Evolutionary conservation across 1,140 invertebrate species (phyloP).

Genomic region (Drosophila asahinai): DNA sequence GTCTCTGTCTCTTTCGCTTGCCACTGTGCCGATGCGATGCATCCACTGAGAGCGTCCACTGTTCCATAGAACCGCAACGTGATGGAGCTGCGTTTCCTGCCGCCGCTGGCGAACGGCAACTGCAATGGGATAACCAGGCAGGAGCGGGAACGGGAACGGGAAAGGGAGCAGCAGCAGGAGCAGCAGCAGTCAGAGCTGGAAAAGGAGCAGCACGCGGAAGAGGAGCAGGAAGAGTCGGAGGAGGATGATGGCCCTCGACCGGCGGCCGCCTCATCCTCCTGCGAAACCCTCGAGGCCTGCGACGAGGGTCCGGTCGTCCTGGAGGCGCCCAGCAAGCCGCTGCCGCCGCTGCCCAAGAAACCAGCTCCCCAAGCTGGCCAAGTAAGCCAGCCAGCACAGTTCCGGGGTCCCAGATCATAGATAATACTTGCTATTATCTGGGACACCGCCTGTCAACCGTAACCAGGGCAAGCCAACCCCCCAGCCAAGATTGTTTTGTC

Average conservation of each 20-base stretch:
- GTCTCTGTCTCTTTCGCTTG: constrained; percentile 29
- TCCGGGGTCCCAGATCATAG: constrained; percentile 3
- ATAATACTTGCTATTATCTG: constrained; percentile 2
- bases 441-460: constrained; percentile 1
- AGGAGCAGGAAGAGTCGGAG: constrained; percentile 1
- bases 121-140: constrained; percentile 14
- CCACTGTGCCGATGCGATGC: constrained; percentile 24
- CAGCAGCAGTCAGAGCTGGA: constrained; percentile 1
- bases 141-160: constrained; percentile 27
- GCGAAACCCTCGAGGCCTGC: constrained; percentile 78
- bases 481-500: constrained; percentile 67
- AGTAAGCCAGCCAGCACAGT: constrained; percentile 44
- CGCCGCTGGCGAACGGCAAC: constrained; percentile 43
- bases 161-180: constrained; percentile 11
- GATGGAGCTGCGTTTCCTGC: constrained; percentile 84
- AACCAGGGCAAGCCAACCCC: constrained; percentile 56
- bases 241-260: constrained; percentile 12
- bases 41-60: constrained; percentile 72
- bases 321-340: constrained; percentile 71
- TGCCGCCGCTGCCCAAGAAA: constrained; percentile 74
- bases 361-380: constrained; percentile 41
- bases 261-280: constrained; percentile 71
- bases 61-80: constrained; percentile 84
- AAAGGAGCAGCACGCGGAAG: constrained; percentile 5
- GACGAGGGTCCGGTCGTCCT: constrained; percentile 50